Percentiles rank a stretch among this genome's conserved stretches.
These are phyloP conservation scores for Onychostruthus taczanowskii DNA, from an alignment of 2,113 vertebrate species.

Conservation along the genomic window DNA sequence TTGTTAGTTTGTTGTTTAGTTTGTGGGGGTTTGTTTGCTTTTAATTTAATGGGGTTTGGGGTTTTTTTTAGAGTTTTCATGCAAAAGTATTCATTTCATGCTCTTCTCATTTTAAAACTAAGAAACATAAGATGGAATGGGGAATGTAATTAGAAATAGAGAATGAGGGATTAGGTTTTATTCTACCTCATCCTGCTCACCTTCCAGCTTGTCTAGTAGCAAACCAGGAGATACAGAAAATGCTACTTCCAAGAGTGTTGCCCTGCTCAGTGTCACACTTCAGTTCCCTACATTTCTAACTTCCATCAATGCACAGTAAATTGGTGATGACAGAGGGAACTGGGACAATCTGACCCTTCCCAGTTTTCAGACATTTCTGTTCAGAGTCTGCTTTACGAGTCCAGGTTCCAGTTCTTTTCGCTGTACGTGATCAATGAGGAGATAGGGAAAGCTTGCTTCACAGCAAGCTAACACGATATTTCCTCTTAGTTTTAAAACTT, in stretches of 20 bases:
- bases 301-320: neutral
- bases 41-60: neutral
- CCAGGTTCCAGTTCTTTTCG: neutral
- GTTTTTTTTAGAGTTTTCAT: neutral
- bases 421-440: neutral
- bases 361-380: neutral
- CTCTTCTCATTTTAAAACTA: neutral
- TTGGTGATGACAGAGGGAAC: neutral
- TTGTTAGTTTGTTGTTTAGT: neutral
- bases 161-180: accelerated
- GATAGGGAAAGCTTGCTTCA: neutral
- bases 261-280: neutral
- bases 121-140: neutral
- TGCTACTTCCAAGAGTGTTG: neutral
- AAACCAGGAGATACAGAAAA: neutral
- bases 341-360: neutral
- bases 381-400: neutral
- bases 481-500: neutral
- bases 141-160: neutral
- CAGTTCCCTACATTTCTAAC: neutral
- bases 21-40: neutral
- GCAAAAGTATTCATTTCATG: neutral
- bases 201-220: neutral
- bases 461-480: neutral
- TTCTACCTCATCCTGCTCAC: neutral